A percentile compares a stretch with the other conserved stretches of the same genome.
Conservation (phyloP, 2,888 invertebrate species). For the Oscheius myriophilus region DNA sequence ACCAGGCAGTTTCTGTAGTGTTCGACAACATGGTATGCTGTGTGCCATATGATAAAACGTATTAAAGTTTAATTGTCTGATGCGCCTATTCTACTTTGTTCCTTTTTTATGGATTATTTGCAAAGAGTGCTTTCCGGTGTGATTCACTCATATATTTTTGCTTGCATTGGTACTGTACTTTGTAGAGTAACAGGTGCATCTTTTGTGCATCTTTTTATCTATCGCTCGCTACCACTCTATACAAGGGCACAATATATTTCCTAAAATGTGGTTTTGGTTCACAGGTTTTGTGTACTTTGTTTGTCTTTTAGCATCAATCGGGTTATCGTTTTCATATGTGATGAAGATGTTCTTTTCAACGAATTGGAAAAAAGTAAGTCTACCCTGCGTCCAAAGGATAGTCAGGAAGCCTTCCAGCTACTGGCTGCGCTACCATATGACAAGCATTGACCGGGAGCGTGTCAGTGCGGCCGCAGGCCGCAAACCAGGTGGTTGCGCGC, state of each 20-base stretch:
- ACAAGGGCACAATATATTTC: background rate
- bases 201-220: background rate
- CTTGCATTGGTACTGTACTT: background rate
- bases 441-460: too few species aligned
- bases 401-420: too few species aligned
- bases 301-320: background rate
- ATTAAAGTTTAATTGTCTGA: too few species aligned
- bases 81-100: background rate
- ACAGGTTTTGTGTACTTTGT: background rate
- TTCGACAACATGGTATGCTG: background rate
- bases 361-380: background rate
- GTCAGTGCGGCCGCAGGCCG: too few species aligned
- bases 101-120: slow-evolving; percentile 1
- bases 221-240: background rate
- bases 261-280: too few species aligned
- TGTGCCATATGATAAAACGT: too few species aligned
- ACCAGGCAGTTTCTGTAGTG: background rate
- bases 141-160: background rate
- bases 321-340: background rate
- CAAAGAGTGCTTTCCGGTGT: background rate
- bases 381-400: too few species aligned
- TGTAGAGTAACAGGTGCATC: background rate
- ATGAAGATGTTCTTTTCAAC: background rate
- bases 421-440: too few species aligned
- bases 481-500: too few species aligned